Base-by-base conservation (phyloP, 2,888 invertebrate species). In the Cosmopolites sordidus region DNA sequence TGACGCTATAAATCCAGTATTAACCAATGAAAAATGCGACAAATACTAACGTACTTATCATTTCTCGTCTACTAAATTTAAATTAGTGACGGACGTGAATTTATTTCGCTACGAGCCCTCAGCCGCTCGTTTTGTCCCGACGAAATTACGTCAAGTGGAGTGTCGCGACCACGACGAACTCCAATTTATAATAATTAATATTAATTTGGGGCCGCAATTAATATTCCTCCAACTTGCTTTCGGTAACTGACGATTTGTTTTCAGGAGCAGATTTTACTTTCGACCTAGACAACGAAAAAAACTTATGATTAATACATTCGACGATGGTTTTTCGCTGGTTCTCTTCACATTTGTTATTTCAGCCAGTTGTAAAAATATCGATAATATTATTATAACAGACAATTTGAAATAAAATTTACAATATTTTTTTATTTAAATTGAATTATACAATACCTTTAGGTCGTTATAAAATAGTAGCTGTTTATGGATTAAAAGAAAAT, bases 21-120 rank as follows among this genome's bases (percentile, higher is more conserved):
- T 48, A 44, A 40, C 18, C 14, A 37, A 46, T 55, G 55, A 52
- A 56, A 56, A 53, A 54, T 56, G 56, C 48, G 49, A 54, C 58
- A 58, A 58, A 54, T 51, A 58, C 47, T 54, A 45, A 44, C 42
- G 47, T 44, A 52, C 45, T 53, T 51, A 46, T 40, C 48, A 53
- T 18, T n/a, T n/a, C 43, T 48, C 50, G 33, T 42, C 41, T 50
- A 49, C 51, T 52, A 56, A 56, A 53, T 56, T 53, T 50, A 53
- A 56, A 50, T 53, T 53, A 56, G 18, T 37, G 30, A 33, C 22
- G 11, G 17, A 27, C 39, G 40, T 41, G 45, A 41, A 46, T 51
- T 52, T 48, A 48, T 52, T 48, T 56, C 22, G 16, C 12, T 27
- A n/a, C 17, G 30, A 55, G 50, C 51, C 51, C 51, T 51, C 50